These are phyloP conservation scores for Oryctes rhinoceros DNA, from an alignment of 1,140 invertebrate species.

Conservation along the genomic window DNA sequence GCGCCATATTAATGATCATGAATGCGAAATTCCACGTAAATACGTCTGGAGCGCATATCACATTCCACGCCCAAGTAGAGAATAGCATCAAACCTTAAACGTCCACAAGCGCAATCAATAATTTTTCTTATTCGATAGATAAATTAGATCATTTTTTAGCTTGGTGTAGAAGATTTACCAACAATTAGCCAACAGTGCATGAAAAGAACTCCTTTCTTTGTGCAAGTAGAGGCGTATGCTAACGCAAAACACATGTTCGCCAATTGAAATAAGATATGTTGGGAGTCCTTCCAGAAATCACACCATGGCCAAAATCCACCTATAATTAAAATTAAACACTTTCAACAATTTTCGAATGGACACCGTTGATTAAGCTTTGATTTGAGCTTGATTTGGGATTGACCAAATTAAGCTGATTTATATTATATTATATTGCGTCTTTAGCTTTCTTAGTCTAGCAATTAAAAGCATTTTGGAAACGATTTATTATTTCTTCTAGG, in stretches of 20 bases:
- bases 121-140: conserved; percentile 46
- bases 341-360: neutral
- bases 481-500: no score
- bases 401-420: no score
- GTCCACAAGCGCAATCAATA: no score
- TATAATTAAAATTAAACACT: conserved; percentile 52
- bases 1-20: conserved; percentile 83
- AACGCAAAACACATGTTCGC: conserved; percentile 80
- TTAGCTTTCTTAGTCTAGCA: no score
- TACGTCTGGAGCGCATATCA: conserved; percentile 87
- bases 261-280: conserved; percentile 74
- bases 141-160: conserved; percentile 14
- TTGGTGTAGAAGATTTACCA: conserved; percentile 65
- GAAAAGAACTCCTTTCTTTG: conserved; percentile 79
- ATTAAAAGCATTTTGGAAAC: no score
- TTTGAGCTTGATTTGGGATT: no score
- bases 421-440: no score
- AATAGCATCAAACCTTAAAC: conserved; percentile 79
- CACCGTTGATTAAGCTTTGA: no score
- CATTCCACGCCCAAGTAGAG: conserved; percentile 88
- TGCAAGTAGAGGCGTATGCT: conserved; percentile 80
- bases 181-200: conserved; percentile 82
- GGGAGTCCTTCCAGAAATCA: conserved; percentile 71
- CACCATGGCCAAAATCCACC: conserved; percentile 72
- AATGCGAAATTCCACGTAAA: conserved; percentile 91